phyloP scores from a whole-genome alignment of 1,140 invertebrate species.

The Cheumatopsyche charites region DNA sequence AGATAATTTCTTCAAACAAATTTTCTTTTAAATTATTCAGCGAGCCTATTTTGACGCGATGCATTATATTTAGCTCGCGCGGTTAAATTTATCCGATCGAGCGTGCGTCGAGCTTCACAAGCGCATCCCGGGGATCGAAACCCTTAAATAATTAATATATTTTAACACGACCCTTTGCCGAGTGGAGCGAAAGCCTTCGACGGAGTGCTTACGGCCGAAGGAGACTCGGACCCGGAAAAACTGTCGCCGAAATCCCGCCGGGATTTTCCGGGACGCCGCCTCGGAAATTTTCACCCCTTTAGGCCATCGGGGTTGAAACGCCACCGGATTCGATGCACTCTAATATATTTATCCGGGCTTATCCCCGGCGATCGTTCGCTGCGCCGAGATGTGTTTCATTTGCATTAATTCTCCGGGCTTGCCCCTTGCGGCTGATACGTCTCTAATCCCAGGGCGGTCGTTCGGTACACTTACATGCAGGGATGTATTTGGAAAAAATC shows the following conservation, averaged over 20 bases:
- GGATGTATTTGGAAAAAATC: too few relatives aligned
- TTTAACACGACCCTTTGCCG: constrained; percentile 1
- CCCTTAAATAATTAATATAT: not conserved
- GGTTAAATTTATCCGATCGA: not conserved
- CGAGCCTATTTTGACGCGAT: too few relatives aligned
- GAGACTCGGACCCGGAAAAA: not conserved
- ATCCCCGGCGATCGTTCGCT: constrained; percentile 37
- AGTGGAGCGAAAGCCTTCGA: not conserved
- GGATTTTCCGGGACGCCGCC: not conserved
- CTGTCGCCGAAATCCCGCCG: not conserved
- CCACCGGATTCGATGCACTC: constrained; percentile 26
- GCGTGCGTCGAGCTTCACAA: not conserved
- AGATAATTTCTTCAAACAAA: too few relatives aligned
- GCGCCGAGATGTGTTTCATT: constrained; percentile 45
- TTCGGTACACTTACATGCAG: not conserved
- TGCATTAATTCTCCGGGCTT: constrained; percentile 43
- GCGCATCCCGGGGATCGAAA: not conserved
- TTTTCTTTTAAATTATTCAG: too few relatives aligned
- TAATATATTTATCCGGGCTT: constrained; percentile 44
- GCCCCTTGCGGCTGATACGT: constrained; percentile 39
- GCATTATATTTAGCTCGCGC: too few relatives aligned
- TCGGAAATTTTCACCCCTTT: constrained; percentile 6
- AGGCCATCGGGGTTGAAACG: not conserved
- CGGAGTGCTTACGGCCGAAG: not conserved
- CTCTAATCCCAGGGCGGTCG: constrained; percentile 20